phyloP scores from a whole-genome alignment of 2,888 invertebrate species.

The Eutolmus rufibarbis region DNA sequence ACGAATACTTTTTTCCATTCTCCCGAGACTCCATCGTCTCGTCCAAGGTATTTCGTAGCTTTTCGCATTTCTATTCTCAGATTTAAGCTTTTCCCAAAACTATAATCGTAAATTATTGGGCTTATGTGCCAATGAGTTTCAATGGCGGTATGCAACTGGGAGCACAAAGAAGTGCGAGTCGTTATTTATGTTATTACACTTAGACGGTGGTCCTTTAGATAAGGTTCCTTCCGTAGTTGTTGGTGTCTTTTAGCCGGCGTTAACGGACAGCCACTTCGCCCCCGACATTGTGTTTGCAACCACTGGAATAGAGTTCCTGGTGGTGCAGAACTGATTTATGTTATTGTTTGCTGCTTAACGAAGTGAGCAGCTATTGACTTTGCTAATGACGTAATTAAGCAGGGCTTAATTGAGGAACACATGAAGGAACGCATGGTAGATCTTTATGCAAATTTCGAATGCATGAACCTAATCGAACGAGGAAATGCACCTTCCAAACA shows the following conservation, averaged over 20 bases:
- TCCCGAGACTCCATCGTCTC: background rate
- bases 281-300: background rate
- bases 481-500: too few relatives aligned
- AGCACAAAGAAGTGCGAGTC: slow-evolving; percentile 7
- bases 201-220: slow-evolving; percentile 37
- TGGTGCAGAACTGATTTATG: slow-evolving; percentile 46
- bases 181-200: slow-evolving; percentile 47
- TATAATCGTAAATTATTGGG: slow-evolving; percentile 45
- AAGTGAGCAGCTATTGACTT: slow-evolving; percentile 47
- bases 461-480: too few relatives aligned
- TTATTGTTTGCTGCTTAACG: slow-evolving; percentile 46
- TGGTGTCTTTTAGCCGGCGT: background rate
- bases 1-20: background rate
- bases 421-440: slow-evolving; percentile 27
- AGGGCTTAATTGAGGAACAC: slow-evolving; percentile 41
- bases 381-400: slow-evolving; percentile 47
- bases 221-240: background rate
- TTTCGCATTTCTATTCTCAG: background rate
- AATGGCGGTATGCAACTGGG: background rate
- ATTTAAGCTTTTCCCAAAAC: slow-evolving; percentile 27
- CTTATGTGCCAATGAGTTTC: slow-evolving; percentile 45
- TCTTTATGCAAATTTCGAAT: slow-evolving; percentile 1
- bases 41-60: background rate
- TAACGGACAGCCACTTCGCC: background rate
- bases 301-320: background rate